phyloP scores from a whole-genome alignment of 2,113 vertebrate species.

The Heterotilapia buettikoferi region DNA sequence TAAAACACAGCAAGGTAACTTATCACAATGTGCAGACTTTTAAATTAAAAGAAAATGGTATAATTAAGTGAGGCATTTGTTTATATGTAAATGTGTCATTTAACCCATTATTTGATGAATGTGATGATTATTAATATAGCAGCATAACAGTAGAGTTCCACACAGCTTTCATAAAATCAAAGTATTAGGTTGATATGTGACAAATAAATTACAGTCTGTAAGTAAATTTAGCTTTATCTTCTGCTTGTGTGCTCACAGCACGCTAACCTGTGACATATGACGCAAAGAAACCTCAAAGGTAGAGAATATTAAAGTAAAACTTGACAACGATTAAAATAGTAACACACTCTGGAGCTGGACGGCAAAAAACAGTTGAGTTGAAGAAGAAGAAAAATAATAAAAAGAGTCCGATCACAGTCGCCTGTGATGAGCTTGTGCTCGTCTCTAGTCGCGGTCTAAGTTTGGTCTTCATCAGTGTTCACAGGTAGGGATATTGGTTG shows the following conservation, averaged over 20 bases:
- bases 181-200: neutral
- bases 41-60: neutral
- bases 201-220: neutral
- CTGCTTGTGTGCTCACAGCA: neutral
- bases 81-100: neutral
- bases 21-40: conserved; percentile 4
- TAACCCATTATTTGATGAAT: neutral
- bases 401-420: neutral
- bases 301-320: neutral
- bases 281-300: neutral
- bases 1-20: neutral
- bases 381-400: neutral
- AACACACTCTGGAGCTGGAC: neutral
- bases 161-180: neutral
- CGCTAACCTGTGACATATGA: neutral
- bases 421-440: conserved; percentile 33
- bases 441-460: conserved; percentile 14
- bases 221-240: neutral
- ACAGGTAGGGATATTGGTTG: conserved; percentile 93
- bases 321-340: neutral
- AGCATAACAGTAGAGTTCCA: conserved; percentile 16
- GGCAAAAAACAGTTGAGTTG: neutral
- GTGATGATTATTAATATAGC: neutral
- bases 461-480: conserved; percentile 27
- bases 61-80: conserved; percentile 3